These are phyloP conservation scores for Dusona sp. DNA, from an alignment of 2,888 invertebrate species.

Conservation along the genomic window DNA sequence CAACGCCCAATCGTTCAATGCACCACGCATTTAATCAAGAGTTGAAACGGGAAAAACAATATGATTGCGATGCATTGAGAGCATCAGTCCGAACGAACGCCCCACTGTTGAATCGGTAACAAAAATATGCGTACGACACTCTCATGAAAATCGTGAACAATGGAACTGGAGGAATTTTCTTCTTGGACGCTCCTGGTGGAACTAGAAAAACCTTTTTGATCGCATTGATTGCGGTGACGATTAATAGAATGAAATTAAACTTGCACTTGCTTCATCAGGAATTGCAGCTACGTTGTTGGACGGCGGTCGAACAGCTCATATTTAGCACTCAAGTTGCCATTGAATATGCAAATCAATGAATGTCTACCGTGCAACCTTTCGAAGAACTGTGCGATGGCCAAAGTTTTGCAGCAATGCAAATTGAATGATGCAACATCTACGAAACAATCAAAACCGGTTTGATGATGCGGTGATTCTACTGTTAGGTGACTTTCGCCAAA, in stretches of 20 bases:
- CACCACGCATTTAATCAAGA: too few relatives aligned
- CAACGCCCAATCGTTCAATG: too few relatives aligned
- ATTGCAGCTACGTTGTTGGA: slow-evolving; percentile 52
- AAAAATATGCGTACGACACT: not conserved
- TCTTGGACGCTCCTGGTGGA: slow-evolving; percentile 77
- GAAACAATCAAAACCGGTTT: too few relatives aligned
- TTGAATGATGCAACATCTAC: too few relatives aligned
- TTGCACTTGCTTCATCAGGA: slow-evolving; percentile 55
- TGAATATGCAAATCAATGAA: slow-evolving; percentile 72
- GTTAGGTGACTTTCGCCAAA: too few relatives aligned
- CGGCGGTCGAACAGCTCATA: slow-evolving; percentile 77
- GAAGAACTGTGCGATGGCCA: slow-evolving; percentile 74
- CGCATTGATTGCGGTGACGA: too few relatives aligned
- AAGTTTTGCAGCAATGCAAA: slow-evolving; percentile 68
- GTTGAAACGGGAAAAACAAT: too few relatives aligned
- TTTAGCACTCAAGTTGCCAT: slow-evolving; percentile 68
- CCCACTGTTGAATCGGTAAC: not conserved
- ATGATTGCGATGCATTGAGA: too few relatives aligned
- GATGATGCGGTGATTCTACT: too few relatives aligned
- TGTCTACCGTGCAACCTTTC: slow-evolving; percentile 75
- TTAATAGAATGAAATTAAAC: slow-evolving; percentile 71
- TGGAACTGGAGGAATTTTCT: slow-evolving; percentile 64
- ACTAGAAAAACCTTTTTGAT: slow-evolving; percentile 82
- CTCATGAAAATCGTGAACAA: slow-evolving; percentile 47
- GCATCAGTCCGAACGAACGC: too few relatives aligned